Percentiles rank a stretch among this genome's conserved stretches.
phyloP scores from a whole-genome alignment of 2,113 vertebrate genomes.

The Strix aluco region DNA sequence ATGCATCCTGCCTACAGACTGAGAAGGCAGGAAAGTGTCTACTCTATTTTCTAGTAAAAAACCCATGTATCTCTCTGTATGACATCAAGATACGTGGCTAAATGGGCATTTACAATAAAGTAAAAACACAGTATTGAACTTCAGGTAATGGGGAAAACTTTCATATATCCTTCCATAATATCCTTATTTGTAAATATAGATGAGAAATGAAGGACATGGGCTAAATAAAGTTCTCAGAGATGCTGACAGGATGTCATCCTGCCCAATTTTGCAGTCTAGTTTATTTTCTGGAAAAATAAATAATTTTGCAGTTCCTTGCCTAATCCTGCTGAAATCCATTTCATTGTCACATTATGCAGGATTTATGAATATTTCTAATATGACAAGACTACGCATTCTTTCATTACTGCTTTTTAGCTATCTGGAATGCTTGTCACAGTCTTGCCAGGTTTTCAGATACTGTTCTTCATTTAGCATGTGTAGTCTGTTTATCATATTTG shows the following conservation, averaged over 20 bases:
- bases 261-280: neutral
- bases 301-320: neutral
- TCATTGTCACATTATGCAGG: constrained; percentile 6
- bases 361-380: constrained; percentile 15
- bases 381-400: neutral
- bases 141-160: neutral
- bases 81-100: neutral
- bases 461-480: neutral
- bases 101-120: neutral
- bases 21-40: neutral
- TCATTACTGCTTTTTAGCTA: neutral
- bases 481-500: neutral
- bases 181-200: neutral
- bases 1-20: neutral
- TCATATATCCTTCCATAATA: neutral
- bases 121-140: neutral
- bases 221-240: neutral
- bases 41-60: neutral
- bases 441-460: neutral
- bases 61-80: neutral
- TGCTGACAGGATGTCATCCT: neutral
- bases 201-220: neutral
- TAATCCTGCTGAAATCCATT: constrained; percentile 25
- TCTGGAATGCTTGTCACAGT: neutral
- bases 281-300: constrained; percentile 16